Conservation (phyloP, 2,113 vertebrate genomes). For the Phycodurus eques region DNA sequence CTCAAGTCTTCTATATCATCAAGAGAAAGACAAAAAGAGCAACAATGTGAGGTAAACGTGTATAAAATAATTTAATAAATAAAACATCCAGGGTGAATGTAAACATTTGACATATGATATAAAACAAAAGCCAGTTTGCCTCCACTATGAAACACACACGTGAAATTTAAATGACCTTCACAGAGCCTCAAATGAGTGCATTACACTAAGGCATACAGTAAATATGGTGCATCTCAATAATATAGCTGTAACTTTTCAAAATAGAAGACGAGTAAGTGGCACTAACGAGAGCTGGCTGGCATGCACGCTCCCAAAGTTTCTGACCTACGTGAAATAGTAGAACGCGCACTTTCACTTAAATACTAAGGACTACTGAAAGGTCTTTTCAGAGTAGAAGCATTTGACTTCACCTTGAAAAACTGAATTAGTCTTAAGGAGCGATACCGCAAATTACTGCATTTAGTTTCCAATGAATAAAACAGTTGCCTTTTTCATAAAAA, state of each 20-base stretch:
- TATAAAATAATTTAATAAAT: slow-evolving; percentile 71
- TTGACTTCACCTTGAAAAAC: neutral
- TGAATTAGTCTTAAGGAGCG: neutral
- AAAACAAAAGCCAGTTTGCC: slow-evolving; percentile 38
- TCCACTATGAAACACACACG: slow-evolving; percentile 31
- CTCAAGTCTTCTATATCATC: neutral
- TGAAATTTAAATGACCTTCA: slow-evolving; percentile 23
- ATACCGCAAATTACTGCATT: neutral
- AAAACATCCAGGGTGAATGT: slow-evolving; percentile 49
- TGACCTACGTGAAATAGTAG: slow-evolving; percentile 20
- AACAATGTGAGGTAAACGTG: slow-evolving; percentile 35
- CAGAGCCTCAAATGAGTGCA: slow-evolving; percentile 34
- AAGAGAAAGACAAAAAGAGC: neutral
- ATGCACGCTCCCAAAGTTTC: slow-evolving; percentile 45
- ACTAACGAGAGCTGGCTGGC: slow-evolving; percentile 32
- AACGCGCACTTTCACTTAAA: slow-evolving; percentile 31
- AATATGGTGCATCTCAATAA: slow-evolving; percentile 21
- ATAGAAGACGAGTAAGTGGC: slow-evolving; percentile 37
- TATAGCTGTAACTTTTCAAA: slow-evolving; percentile 26
- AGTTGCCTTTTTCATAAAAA: neutral
- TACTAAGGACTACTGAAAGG: neutral
- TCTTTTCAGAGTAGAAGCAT: slow-evolving; percentile 10
- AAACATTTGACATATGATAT: slow-evolving; percentile 62
- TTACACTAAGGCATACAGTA: slow-evolving; percentile 43
- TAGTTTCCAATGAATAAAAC: slow-evolving; percentile 6